Percentiles rank a stretch among this genome's conserved stretches.
phyloP scores from a whole-genome alignment of 1,140 invertebrate species.

The Pseudomyrmex sp. region DNA sequence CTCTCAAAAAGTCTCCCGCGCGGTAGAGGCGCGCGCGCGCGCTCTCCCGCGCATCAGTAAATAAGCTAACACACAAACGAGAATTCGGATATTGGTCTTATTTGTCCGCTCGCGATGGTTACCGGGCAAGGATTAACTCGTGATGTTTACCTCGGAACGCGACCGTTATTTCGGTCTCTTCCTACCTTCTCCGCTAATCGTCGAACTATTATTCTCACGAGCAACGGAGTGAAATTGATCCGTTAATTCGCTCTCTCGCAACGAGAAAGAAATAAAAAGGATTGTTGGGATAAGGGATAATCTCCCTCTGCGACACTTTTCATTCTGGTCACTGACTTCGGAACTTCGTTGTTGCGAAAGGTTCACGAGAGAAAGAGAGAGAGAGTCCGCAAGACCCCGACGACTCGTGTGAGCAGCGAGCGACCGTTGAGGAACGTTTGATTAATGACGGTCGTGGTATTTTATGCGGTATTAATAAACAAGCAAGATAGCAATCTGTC shows the following conservation, averaged over 20 bases:
- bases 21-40: slow-evolving; percentile 57
- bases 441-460: slow-evolving; percentile 13
- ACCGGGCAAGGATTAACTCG: slow-evolving; percentile 32
- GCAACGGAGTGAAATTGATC: not conserved
- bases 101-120: slow-evolving; percentile 3
- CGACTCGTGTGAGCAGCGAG: not conserved
- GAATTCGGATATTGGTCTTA: not conserved
- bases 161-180: not conserved
- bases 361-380: not conserved
- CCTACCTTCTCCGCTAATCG: not conserved
- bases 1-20: slow-evolving; percentile 2
- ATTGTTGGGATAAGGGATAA: slow-evolving; percentile 17
- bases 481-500: not conserved
- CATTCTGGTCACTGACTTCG: not conserved
- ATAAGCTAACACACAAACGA: slow-evolving; percentile 40
- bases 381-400: not conserved
- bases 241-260: not conserved
- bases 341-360: slow-evolving; percentile 16
- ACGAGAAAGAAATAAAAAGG: not conserved
- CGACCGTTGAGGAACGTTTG: not conserved
- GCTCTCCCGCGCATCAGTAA: slow-evolving; percentile 38
- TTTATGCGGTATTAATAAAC: slow-evolving; percentile 50
- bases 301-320: not conserved
- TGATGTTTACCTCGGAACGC: slow-evolving; percentile 5
- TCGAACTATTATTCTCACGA: slow-evolving; percentile 12